Evolutionary conservation across 1,140 invertebrate species (phyloP).

Genomic region (Latrodectus geometricus): DNA sequence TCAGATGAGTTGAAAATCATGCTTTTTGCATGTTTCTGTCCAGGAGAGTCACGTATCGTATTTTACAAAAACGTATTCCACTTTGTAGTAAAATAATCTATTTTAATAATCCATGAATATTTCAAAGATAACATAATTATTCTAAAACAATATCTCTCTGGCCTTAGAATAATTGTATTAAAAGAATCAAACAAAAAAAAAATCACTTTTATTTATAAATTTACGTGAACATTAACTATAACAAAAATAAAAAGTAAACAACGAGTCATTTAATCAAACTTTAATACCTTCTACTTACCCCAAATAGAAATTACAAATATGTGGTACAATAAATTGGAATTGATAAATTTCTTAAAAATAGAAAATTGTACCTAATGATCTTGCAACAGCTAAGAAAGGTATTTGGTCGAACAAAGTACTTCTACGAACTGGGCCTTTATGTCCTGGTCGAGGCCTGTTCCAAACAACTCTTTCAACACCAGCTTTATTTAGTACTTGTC

Average conservation of each 20-base stretch:
- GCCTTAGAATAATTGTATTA: too few species aligned
- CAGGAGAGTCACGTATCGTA: too few species aligned
- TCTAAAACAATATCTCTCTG: too few species aligned
- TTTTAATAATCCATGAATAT: too few species aligned
- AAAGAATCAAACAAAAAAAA: too few species aligned
- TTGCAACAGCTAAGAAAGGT: slow-evolving; percentile 94
- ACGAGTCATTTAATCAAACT: background rate
- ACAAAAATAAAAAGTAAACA: background rate
- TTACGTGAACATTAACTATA: too few species aligned
- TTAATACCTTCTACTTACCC: background rate
- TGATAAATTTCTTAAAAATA: background rate
- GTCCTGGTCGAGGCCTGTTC: slow-evolving; percentile 84
- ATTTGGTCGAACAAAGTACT: slow-evolving; percentile 93
- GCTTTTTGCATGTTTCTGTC: too few species aligned
- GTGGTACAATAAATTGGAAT: background rate
- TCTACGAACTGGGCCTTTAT: slow-evolving; percentile 82
- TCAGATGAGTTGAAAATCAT: too few species aligned
- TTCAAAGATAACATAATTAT: too few species aligned
- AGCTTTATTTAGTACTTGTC: slow-evolving; percentile 84
- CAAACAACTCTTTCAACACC: slow-evolving; percentile 96
- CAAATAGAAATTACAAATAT: background rate
- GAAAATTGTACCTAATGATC: slow-evolving; percentile 81
- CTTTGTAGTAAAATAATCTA: too few species aligned
- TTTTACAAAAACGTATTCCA: too few species aligned
- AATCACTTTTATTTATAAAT: too few species aligned